phyloP scores from a whole-genome alignment of 2,113 vertebrate genomes.

The Bettongia penicillata region DNA sequence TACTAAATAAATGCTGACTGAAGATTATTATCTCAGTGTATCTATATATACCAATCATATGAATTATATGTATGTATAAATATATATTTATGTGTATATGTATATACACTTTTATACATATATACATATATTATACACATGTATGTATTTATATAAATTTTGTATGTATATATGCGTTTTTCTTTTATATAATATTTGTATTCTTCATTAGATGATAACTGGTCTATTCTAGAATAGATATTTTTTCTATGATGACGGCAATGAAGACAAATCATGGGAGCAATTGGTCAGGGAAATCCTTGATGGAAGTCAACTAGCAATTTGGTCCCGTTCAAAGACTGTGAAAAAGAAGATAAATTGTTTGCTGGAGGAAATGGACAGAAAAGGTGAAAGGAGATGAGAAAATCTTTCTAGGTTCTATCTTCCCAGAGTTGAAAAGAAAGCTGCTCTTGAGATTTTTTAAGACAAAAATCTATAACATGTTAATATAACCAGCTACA shows the following conservation, averaged over 20 bases:
- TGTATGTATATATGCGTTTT: background rate
- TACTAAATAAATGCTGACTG: too few species aligned
- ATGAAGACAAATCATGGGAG: conserved; percentile 60
- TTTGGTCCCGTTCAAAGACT: conserved; percentile 74
- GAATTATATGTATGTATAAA: background rate
- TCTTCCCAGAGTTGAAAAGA: conserved; percentile 62
- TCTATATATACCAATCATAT: too few species aligned
- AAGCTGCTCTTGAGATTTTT: conserved; percentile 55
- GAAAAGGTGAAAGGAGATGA: conserved; percentile 81
- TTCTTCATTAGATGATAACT: conserved; percentile 50
- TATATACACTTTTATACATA: too few species aligned
- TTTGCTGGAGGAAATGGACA: conserved; percentile 78
- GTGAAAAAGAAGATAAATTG: conserved; percentile 82
- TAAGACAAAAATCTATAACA: conserved; percentile 56
- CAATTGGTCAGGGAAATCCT: conserved; percentile 79
- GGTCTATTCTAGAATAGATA: conserved; percentile 47
- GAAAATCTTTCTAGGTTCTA: conserved; percentile 62
- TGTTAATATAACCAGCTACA: background rate
- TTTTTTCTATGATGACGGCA: conserved; percentile 78
- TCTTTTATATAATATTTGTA: conserved; percentile 31
- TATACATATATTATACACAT: background rate
- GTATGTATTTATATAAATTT: background rate
- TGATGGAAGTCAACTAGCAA: conserved; percentile 79
- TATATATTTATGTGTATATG: background rate
- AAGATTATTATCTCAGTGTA: too few species aligned